A percentile compares a stretch with the other conserved stretches of the same genome.
These are phyloP conservation scores for Tetraodon nigroviridis DNA, from an alignment of 2,113 vertebrate species.

Conservation along the genomic window DNA sequence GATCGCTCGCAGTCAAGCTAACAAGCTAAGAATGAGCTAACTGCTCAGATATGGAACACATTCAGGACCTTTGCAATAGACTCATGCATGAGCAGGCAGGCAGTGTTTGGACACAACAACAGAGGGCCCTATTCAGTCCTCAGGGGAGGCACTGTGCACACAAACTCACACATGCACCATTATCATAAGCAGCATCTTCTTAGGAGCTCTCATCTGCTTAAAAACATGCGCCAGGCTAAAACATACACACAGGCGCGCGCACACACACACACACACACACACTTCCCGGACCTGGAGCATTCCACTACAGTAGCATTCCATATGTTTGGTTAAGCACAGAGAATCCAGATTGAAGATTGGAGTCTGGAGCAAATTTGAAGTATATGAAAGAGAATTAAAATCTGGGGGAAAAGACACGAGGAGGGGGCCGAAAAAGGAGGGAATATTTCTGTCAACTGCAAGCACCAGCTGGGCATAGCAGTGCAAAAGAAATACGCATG, in stretches of 20 bases:
- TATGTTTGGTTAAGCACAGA: constrained; percentile 69
- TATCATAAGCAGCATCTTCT: constrained; percentile 67
- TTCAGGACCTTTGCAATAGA: constrained; percentile 52
- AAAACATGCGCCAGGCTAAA: constrained; percentile 41
- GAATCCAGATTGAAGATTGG: constrained; percentile 63
- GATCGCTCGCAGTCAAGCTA: constrained; percentile 58
- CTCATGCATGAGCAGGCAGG: constrained; percentile 71
- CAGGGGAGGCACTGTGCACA: constrained; percentile 36
- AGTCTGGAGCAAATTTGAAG: constrained; percentile 68
- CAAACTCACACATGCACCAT: constrained; percentile 49
- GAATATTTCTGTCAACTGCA: constrained; percentile 37
- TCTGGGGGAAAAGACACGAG: constrained; percentile 1
- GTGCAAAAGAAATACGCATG: not conserved
- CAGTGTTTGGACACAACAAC: constrained; percentile 65
- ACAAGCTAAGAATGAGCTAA: constrained; percentile 60
- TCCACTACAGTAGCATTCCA: constrained; percentile 72
- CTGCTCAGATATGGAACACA: constrained; percentile 60
- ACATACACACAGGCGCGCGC: constrained; percentile 23
- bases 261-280: constrained; percentile 17
- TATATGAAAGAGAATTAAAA: constrained; percentile 31
- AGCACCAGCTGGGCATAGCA: constrained; percentile 19
- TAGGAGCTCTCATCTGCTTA: constrained; percentile 52
- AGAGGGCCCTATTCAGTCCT: constrained; percentile 67
- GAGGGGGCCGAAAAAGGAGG: not conserved
- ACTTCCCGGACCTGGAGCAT: constrained; percentile 46